Percentiles rank a stretch among this genome's conserved stretches.
Evolutionary conservation across 2,113 vertebrate genomes (phyloP).

Genomic region (Lota lota): DNA sequence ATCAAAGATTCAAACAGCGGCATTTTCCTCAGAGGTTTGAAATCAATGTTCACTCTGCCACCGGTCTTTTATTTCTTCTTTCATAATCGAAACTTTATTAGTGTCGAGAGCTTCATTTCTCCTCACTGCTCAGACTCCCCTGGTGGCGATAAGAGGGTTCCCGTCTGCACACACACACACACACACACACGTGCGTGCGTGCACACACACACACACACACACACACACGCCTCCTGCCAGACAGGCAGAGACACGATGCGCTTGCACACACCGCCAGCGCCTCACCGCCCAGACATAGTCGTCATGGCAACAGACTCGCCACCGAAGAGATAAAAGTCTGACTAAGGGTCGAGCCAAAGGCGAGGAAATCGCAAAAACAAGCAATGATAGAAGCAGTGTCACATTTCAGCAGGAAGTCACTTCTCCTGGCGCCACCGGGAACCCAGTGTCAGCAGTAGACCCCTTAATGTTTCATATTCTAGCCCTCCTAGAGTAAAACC

Average conservation of each 20-base stretch:
- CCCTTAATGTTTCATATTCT: not conserved
- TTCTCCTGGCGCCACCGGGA: not conserved
- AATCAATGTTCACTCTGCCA: no score
- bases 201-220: slow-evolving; percentile 5
- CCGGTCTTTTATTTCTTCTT: not conserved
- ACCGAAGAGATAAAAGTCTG: slow-evolving; percentile 25
- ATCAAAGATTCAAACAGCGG: no score
- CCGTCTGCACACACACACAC: slow-evolving; percentile 12
- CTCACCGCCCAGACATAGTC: slow-evolving; percentile 43
- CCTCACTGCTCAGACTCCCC: slow-evolving; percentile 42
- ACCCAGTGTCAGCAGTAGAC: not conserved
- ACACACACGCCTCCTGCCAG: not conserved
- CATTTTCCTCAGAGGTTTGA: no score
- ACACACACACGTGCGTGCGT: not conserved
- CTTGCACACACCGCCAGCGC: slow-evolving; percentile 19
- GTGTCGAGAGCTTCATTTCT: slow-evolving; percentile 36
- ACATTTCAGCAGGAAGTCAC: slow-evolving; percentile 5
- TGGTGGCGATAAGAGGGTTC: slow-evolving; percentile 48
- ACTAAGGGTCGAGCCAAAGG: slow-evolving; percentile 40
- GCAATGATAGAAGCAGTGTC: slow-evolving; percentile 4
- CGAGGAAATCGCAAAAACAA: slow-evolving; percentile 11
- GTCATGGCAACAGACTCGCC: slow-evolving; percentile 58
- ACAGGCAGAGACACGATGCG: not conserved
- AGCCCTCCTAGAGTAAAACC: no score
- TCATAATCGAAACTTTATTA: slow-evolving; percentile 8